These are phyloP conservation scores for Proisotoma minuta DNA, from an alignment of 2,888 invertebrate species.

Conservation along the genomic window DNA sequence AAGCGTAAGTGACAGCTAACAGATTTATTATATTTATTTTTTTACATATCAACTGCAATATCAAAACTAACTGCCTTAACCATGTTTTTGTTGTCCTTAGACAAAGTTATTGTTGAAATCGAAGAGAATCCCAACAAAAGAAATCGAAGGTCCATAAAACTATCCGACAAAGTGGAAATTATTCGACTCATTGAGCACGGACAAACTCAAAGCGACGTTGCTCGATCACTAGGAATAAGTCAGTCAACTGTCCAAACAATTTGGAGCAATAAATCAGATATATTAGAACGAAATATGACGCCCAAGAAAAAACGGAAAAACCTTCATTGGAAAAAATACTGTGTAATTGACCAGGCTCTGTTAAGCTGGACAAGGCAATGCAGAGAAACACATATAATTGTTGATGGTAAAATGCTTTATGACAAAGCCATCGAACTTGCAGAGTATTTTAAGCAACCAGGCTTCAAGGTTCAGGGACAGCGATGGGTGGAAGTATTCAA, in stretches of 20 bases:
- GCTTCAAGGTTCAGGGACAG: neutral
- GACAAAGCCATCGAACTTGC: conserved; percentile 11
- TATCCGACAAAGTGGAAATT: conserved; percentile 25
- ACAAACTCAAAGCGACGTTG: conserved; percentile 24
- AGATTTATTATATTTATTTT: neutral
- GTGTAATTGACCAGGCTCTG: conserved; percentile 14
- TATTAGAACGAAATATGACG: conserved; percentile 12
- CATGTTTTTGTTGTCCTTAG: conserved; percentile 1
- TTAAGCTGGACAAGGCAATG: conserved; percentile 17
- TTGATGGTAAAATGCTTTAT: neutral
- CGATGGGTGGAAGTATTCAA: conserved; percentile 13
- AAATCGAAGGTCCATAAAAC: conserved; percentile 15
- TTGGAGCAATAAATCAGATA: conserved; percentile 25
- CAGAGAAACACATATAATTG: neutral
- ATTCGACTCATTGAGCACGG: conserved; percentile 27
- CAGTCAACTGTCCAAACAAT: conserved; percentile 31
- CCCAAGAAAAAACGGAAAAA: conserved; percentile 21
- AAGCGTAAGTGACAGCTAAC: neutral
- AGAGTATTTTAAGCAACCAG: conserved; percentile 10
- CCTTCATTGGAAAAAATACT: conserved; percentile 23
- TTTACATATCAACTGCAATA: neutral
- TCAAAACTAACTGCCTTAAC: neutral
- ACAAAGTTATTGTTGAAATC: conserved; percentile 15
- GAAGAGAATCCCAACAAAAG: conserved; percentile 31
- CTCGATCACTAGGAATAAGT: conserved; percentile 16